Evolutionary conservation across 1,140 invertebrate species (phyloP).

Genomic region (Colletes gigas): DNA sequence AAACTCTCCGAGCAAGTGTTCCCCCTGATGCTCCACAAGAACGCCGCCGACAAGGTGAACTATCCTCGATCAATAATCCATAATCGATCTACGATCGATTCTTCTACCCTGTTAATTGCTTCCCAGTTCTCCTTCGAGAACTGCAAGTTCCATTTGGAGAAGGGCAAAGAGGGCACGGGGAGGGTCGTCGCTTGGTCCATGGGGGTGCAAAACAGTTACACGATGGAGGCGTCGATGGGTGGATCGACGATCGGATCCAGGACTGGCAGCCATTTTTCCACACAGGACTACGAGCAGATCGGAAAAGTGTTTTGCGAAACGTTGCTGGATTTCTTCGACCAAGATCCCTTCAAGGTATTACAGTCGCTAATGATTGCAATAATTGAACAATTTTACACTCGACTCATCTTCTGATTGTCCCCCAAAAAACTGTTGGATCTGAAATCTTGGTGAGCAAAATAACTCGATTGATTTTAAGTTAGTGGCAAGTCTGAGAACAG

Average conservation of each 20-base stretch:
- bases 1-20: conserved; percentile 94
- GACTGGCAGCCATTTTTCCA: conserved; percentile 92
- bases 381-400: background rate
- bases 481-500: background rate
- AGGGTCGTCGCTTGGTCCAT: conserved; percentile 96
- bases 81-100: too few species aligned
- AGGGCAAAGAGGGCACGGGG: conserved; percentile 95
- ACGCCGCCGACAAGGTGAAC: conserved; percentile 93
- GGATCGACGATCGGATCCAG: conserved; percentile 91
- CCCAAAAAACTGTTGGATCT: background rate
- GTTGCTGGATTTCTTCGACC: conserved; percentile 93
- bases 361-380: background rate
- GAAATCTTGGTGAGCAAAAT: background rate
- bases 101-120: background rate
- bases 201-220: conserved; percentile 96
- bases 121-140: conserved; percentile 95
- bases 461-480: background rate
- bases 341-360: conserved; percentile 90
- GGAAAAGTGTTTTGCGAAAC: conserved; percentile 96
- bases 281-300: conserved; percentile 90
- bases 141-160: conserved; percentile 96
- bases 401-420: background rate
- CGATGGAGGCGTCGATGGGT: conserved; percentile 96
- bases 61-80: background rate
- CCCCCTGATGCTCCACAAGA: conserved; percentile 95